Evolutionary conservation across 2,113 vertebrate species (phyloP).

Genomic region (Odocoileus hemionus): DNA sequence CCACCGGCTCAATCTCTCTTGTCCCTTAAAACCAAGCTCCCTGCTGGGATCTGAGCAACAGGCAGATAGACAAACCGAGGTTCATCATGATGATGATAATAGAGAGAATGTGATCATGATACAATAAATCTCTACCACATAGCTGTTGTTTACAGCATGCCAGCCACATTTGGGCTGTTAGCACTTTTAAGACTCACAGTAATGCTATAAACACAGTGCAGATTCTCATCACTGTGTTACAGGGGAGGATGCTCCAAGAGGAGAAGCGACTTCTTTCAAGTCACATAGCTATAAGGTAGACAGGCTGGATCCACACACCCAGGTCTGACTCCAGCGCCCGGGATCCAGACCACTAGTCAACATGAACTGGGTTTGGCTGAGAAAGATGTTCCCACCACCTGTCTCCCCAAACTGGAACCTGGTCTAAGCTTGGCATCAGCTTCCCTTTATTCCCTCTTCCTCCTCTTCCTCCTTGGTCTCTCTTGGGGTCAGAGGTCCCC

Average conservation of each 20-base stretch:
- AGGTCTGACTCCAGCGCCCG: not conserved
- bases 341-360: not conserved
- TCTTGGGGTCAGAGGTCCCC: not conserved
- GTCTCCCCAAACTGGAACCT: not conserved
- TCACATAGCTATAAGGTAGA: accelerated
- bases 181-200: not conserved
- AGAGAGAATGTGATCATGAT: accelerated
- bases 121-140: not conserved
- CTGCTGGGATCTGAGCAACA: not conserved
- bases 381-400: not conserved
- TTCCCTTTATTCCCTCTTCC: not conserved
- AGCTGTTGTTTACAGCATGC: not conserved
- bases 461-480: not conserved
- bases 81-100: not conserved
- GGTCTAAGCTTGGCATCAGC: no score
- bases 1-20: not conserved
- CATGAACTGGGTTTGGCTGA: not conserved
- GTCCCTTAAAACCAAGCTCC: not conserved
- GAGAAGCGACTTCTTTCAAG: not conserved
- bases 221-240: not conserved
- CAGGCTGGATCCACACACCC: not conserved
- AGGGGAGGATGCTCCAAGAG: not conserved
- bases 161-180: not conserved
- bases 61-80: not conserved
- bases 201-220: not conserved